Conservation (phyloP, 2,797 vertebrate species). For the Sebastes kiyomatsui region DNA sequence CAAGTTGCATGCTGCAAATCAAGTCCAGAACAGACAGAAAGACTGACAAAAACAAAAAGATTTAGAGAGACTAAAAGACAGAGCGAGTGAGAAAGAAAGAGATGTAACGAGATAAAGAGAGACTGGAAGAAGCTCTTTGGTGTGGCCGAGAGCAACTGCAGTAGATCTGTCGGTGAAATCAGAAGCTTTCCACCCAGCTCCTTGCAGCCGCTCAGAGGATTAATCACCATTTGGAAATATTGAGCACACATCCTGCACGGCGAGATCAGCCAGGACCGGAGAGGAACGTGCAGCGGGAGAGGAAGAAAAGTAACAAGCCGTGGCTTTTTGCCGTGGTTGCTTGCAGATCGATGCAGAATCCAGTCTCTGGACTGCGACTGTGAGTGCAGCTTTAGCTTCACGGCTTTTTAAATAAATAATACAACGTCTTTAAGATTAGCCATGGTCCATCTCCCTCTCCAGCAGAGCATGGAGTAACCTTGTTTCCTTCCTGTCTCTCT, state of each 20-base stretch:
- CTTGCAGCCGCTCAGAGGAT: conserved; percentile 71
- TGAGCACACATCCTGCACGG: conserved; percentile 74
- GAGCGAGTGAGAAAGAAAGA: not conserved
- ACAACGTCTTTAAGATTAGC: conserved; percentile 81
- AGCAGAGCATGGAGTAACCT: conserved; percentile 66
- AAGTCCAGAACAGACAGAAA: conserved; percentile 34
- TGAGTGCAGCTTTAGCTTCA: conserved; percentile 76
- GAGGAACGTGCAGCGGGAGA: conserved; percentile 42
- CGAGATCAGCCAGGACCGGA: conserved; percentile 54
- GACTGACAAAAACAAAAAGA: conserved; percentile 3
- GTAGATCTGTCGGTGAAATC: conserved; percentile 74
- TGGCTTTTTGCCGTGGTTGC: conserved; percentile 60
- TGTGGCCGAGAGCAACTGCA: conserved; percentile 67
- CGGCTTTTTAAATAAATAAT: conserved; percentile 86
- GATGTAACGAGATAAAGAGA: conserved; percentile 29
- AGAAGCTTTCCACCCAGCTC: conserved; percentile 63
- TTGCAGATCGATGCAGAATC: conserved; percentile 70
- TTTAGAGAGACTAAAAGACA: conserved; percentile 14
- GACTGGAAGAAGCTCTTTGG: conserved; percentile 44
- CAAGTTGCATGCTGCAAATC: conserved; percentile 48
- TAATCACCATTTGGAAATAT: conserved; percentile 82
- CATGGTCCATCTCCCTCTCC: conserved; percentile 79
- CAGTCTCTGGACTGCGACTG: conserved; percentile 67
- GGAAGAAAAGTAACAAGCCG: conserved; percentile 61
- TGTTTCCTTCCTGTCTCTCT: conserved; percentile 56